Evolutionary conservation across 2,888 invertebrate genomes (phyloP), one percentile per base, ranked within the genome.

Genomic region (Lucinisca nassula): DNA sequence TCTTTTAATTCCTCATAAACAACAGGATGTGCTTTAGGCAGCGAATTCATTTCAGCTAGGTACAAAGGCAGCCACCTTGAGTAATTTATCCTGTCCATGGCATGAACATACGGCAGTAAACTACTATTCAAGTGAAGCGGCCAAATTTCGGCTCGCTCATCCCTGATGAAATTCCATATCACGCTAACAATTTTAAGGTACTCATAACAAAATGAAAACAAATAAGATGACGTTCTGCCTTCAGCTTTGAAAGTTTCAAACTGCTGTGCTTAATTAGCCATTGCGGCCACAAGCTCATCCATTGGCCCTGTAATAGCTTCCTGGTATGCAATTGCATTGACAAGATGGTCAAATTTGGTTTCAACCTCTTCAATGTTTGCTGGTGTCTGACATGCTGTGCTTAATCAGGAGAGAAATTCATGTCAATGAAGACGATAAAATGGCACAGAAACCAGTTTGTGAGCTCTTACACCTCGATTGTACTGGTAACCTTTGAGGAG

Each of bases 401-500:
- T 49, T 2, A 75, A 8, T 24, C n/a, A 45, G 6, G n/a, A 17
- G 10, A 38, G 3, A 40, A 74, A 74, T 40, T 10, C 74, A 24
- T 14, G 24, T 49, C 49, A 75, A 27, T 75, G 32, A 3, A 75
- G 32, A 14, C 75, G 27, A 8, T 45, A 75, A 17, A 75, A 24
- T 6, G 49, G 14, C 27, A 45, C 75, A n/a, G 12, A 14, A 2
- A 8, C 40, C 2, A 75, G 51, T 30, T 75, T 75, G 30, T 49
- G 76, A 17, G 72, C 76, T 76, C 76, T 51, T 24, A 76, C n/a
- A 21, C 76, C 76, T 4, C 55, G 76, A 32, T 76, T 76, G 37
- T 76, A 76, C 12, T 76, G 49, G 14, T 76, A 51, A 4, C 76
- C 76, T 14, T 45, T 49, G 1, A 76, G 12, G 1, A 76, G 12